Evolutionary conservation across 2,113 vertebrate species (phyloP).

Genomic region (Muntiacus reevesi): DNA sequence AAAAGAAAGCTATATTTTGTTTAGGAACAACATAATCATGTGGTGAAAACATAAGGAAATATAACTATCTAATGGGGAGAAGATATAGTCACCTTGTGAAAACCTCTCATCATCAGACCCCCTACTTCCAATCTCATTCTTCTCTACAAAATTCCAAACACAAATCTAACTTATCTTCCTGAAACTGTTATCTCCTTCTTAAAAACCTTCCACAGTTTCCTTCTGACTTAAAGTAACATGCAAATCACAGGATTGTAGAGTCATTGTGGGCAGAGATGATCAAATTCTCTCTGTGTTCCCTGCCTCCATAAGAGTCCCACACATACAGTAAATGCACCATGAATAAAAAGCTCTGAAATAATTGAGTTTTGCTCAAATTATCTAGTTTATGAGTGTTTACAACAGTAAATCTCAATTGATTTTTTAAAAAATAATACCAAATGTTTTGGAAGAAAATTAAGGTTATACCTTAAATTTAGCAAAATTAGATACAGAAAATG

Average conservation of each 20-base stretch:
- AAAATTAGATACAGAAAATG: background rate
- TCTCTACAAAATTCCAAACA: background rate
- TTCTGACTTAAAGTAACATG: background rate
- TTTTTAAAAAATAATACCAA: background rate
- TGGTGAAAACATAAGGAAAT: background rate
- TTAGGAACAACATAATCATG: background rate
- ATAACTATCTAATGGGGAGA: background rate
- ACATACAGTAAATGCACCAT: background rate
- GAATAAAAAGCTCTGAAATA: background rate
- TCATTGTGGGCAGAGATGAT: background rate
- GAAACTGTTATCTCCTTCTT: background rate
- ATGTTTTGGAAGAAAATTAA: slow-evolving; percentile 15
- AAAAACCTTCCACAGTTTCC: background rate
- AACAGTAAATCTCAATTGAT: background rate
- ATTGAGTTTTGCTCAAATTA: background rate
- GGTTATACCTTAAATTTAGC: background rate
- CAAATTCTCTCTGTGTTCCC: background rate
- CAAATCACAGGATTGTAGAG: background rate
- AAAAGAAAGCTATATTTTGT: background rate
- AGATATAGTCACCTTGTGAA: background rate
- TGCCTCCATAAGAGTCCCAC: background rate
- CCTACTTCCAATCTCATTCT: background rate
- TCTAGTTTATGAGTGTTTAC: background rate
- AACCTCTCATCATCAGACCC: background rate
- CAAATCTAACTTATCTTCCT: background rate